These are phyloP conservation scores for Enteromius anoplus DNA, from an alignment of 2,797 vertebrate genomes.

Conservation along the genomic window DNA sequence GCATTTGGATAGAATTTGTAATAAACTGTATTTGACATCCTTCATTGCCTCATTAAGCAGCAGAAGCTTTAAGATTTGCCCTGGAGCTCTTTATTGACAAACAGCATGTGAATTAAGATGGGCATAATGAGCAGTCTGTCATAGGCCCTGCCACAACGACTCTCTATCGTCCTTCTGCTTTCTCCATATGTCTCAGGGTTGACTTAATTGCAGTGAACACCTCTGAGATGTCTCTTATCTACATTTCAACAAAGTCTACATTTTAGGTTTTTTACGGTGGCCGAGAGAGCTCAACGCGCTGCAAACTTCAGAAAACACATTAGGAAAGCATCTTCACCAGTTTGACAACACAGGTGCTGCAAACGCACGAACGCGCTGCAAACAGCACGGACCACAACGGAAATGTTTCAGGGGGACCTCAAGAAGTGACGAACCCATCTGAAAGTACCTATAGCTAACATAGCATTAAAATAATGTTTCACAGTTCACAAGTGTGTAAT, in stretches of 20 bases:
- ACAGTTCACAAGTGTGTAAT: too few relatives aligned
- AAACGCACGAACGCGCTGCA: too few relatives aligned
- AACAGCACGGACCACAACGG: too few relatives aligned
- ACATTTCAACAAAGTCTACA: background rate
- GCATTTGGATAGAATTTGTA: background rate
- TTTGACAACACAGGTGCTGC: too few relatives aligned
- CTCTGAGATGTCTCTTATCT: background rate
- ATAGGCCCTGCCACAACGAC: slow-evolving; percentile 17
- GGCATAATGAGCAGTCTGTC: slow-evolving; percentile 36
- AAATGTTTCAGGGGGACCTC: too few relatives aligned
- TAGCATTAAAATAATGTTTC: too few relatives aligned
- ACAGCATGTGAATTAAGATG: slow-evolving; percentile 30
- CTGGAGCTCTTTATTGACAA: slow-evolving; percentile 6
- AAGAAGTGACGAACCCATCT: too few relatives aligned
- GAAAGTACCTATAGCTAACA: too few relatives aligned
- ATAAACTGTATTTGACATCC: background rate
- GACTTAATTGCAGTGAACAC: background rate
- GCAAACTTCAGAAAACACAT: too few relatives aligned
- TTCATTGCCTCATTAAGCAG: background rate
- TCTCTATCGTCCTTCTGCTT: background rate
- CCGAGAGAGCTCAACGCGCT: too few relatives aligned
- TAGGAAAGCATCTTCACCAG: too few relatives aligned
- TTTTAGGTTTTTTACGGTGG: background rate
- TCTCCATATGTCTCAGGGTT: background rate
- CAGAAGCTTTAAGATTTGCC: background rate